Evolutionary conservation across 2,113 vertebrate species (phyloP), one percentile per base, ranked within the genome.

Genomic region (Dunckerocampus dactyliophorus): DNA sequence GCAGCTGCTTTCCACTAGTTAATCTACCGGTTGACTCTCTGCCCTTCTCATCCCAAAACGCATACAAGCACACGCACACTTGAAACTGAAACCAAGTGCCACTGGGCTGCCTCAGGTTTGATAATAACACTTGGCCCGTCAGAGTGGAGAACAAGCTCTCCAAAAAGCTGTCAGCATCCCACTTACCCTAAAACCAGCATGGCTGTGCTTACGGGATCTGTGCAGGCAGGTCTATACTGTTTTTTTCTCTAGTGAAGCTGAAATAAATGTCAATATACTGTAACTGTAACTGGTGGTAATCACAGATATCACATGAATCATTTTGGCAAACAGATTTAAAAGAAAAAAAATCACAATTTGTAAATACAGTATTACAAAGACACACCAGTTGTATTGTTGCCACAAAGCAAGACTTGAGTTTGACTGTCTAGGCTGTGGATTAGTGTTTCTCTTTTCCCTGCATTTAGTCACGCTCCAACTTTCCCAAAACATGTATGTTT

Each of bases 121-220:
- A 83, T 87, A 87, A 88, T 85, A 83, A 82, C 82, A 85, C 84
- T 80, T 85, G 85, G 84, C 78, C 81, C 74, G 82, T 86, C 73
- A 65, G 69, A 76, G 74, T 71, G 59, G 72, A 80, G 68, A 67
- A 69, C 46, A 31, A 82, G 80, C 70, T 59, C 74, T 87, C 87
- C 87, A 88, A 86, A 86, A 81, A 84, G 47, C 85, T 88, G 87
- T 88, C 87, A 87, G 65, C 84, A 71, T 69, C 80, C 87, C 78
- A 86, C 87, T 88, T 88, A 87, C 82, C 73, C 79, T 74, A 72
- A 83, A 85, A 82, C 79, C 72, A 75, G 76, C 64, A 62, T 63
- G 14, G 67, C 76, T 69, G 39, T 39, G 68, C 78, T 88, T 82
- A 86, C 80, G 65, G 84, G 82, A 86, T 88, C 69, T 79, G 72